A percentile compares a stretch with the other conserved stretches of the same genome.
These are phyloP conservation scores for Sinocyclocheilus anshuiensis DNA, from an alignment of 2,113 vertebrate genomes.

Conservation along the genomic window DNA sequence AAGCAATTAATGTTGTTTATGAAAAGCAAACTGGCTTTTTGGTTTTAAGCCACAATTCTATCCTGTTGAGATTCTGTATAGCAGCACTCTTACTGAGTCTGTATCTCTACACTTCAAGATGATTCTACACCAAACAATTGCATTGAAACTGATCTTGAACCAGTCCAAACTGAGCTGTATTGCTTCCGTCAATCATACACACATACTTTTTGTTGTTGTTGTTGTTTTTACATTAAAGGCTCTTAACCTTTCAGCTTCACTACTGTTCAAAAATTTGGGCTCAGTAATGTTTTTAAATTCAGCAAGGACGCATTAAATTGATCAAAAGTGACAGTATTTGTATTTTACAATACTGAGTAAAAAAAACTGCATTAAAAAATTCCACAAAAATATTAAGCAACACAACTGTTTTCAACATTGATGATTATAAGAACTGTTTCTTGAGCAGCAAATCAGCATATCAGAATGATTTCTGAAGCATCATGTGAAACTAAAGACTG, in stretches of 20 bases:
- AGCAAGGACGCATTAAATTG: not conserved
- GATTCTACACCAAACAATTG: not conserved
- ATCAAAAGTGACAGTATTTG: not conserved
- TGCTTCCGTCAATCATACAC: not conserved
- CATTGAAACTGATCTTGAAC: not conserved
- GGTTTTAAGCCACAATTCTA: not conserved
- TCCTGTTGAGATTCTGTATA: not conserved
- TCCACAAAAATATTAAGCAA: too few species aligned
- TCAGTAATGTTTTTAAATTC: not conserved
- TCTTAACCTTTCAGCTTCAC: not conserved
- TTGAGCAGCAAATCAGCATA: too few species aligned
- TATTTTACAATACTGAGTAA: too few species aligned
- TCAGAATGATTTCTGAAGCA: too few species aligned
- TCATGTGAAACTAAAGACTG: not conserved
- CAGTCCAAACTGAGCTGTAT: not conserved
- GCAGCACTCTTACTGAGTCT: not conserved
- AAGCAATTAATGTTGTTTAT: constrained; percentile 43
- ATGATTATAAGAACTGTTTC: too few species aligned
- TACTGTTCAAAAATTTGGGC: not conserved
- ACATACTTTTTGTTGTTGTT: not conserved
- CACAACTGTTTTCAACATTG: too few species aligned
- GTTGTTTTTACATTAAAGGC: not conserved
- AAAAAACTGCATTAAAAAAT: too few species aligned
- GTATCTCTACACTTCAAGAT: not conserved
- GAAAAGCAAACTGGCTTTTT: not conserved